Evolutionary conservation across 2,888 invertebrate species (phyloP).

Genomic region (Drosophila histrio): DNA sequence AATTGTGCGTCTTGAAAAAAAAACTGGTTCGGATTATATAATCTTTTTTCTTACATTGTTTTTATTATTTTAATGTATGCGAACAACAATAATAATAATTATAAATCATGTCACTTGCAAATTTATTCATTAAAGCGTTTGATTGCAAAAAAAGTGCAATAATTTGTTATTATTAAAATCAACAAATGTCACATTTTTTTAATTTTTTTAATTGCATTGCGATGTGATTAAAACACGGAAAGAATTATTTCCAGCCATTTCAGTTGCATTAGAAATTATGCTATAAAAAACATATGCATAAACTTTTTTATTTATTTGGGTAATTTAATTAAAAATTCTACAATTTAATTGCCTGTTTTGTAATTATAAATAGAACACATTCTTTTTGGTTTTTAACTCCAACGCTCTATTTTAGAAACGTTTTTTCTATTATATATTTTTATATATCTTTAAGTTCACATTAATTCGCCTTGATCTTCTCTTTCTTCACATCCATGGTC

Average conservation of each 20-base stretch:
- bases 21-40: background rate
- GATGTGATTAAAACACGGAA: background rate
- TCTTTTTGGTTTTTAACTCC: too few species aligned
- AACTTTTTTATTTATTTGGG: background rate
- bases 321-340: background rate
- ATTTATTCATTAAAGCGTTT: constrained; percentile 4
- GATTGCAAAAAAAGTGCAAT: background rate
- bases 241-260: background rate
- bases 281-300: background rate
- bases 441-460: too few species aligned
- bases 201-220: background rate
- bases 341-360: too few species aligned
- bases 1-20: background rate
- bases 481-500: too few species aligned
- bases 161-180: background rate
- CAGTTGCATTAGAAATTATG: background rate
- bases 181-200: background rate
- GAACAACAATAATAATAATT: constrained; percentile 1
- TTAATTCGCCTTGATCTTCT: too few species aligned
- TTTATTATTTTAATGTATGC: constrained; percentile 3
- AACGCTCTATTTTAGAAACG: too few species aligned
- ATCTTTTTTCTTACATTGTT: background rate
- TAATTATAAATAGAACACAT: too few species aligned
- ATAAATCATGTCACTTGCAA: constrained; percentile 13
- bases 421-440: too few species aligned